Base-by-base conservation (phyloP, 2,888 invertebrate genomes). In the Mythimna pallens region DNA sequence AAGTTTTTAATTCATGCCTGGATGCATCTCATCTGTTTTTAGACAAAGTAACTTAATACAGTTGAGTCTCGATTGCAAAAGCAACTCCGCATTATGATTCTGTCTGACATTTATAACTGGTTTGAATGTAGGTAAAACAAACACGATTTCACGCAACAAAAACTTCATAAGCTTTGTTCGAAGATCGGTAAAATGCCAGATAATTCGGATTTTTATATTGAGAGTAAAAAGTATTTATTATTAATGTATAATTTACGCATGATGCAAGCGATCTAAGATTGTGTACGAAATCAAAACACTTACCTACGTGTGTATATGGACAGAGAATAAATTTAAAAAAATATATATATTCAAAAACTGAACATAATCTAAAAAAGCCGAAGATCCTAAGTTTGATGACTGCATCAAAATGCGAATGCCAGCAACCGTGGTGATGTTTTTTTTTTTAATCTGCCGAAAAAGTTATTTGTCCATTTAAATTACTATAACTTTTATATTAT, bases 61-160 rank as follows among this genome's bases (percentile, higher is more conserved):
- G 20, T 61, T n/a, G 9, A 17, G n/a, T 4, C 10, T 1, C n/a
- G 7, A 3, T 22, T 34, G 22, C 47, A 52, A 34, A 58, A 43
- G 3, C 30, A 43, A 25, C 54, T 25, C 17, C 1, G 54, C 8
- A 36, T 30, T 47, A 40, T 58, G 22, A 58, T n/a, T 64, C 12
- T 65, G 50, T 43, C 22, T 58, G 75, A 25, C 40, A 74, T 73
- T 74, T 66, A 52, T 52, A 66, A 73, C 75, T 3, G 34, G 66
- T 74, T 43, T 73, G 6, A 57, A 43, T 30, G 9, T 20, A 22
- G 10, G 7, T 59, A n/a, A 36, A 25, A 40, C 10, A 59, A 22
- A 5, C 54, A 36, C n/a, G 12, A 54, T 47, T n/a, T 55, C 6
- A 10, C 3, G 34, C 25, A 57, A 68, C 7, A 20, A 34, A 34